phyloP scores from a whole-genome alignment of 1,140 invertebrate species.

The Drosophila jambulina region DNA sequence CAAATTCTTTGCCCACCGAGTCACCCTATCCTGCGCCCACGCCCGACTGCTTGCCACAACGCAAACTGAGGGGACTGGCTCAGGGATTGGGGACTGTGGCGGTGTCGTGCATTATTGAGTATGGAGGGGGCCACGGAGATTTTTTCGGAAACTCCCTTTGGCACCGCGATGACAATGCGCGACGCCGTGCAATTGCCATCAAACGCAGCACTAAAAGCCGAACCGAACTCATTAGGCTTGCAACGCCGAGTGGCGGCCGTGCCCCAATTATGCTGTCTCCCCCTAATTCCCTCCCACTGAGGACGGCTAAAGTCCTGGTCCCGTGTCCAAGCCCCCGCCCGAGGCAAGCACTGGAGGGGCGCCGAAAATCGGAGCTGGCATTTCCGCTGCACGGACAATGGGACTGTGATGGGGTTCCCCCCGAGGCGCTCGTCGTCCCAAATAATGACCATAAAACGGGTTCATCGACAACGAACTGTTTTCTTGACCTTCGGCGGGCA shows the following conservation, averaged over 20 bases:
- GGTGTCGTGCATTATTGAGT: conserved; percentile 46
- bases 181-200: conserved; percentile 50
- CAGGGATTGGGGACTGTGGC: conserved; percentile 5
- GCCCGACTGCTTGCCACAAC: conserved; percentile 20
- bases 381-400: conserved; percentile 46
- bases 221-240: conserved; percentile 73
- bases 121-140: conserved; percentile 36
- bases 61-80: conserved; percentile 28
- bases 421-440: conserved; percentile 8
- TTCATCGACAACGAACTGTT: conserved; percentile 65
- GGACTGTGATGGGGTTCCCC: conserved; percentile 27
- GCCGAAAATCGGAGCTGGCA: conserved; percentile 58
- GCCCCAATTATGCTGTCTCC: conserved; percentile 65
- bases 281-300: conserved; percentile 23
- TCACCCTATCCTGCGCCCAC: conserved; percentile 11
- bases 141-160: conserved; percentile 39
- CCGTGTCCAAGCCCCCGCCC: conserved; percentile 2
- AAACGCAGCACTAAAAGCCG: conserved; percentile 65
- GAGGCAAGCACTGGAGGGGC: conserved; percentile 7
- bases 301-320: background rate
- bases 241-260: conserved; percentile 45
- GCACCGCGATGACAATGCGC: conserved; percentile 30
- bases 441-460: conserved; percentile 62
- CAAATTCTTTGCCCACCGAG: background rate
- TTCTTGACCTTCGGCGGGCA: conserved; percentile 74